These are phyloP conservation scores for Plectus sambesii DNA, from an alignment of 1,140 invertebrate genomes.

Conservation along the genomic window DNA sequence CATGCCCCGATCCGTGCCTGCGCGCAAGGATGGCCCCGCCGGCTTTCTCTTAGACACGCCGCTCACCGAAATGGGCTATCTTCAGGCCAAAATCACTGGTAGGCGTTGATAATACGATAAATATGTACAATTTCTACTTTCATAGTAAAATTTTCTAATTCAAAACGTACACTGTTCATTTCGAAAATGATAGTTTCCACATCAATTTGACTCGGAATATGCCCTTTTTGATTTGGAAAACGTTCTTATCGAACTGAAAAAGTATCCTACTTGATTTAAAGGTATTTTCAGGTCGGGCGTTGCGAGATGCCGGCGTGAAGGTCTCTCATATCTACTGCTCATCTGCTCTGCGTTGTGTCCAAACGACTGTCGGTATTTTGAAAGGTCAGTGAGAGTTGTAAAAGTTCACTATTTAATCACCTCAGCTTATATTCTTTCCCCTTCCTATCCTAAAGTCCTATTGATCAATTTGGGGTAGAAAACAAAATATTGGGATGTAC, in stretches of 20 bases:
- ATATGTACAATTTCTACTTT: slow-evolving; percentile 4
- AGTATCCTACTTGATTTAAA: too few species aligned
- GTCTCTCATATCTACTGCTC: slow-evolving; percentile 8
- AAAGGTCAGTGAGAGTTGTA: slow-evolving; percentile 6
- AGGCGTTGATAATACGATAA: not conserved
- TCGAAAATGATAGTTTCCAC: too few species aligned
- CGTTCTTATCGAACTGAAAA: too few species aligned
- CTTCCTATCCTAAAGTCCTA: not conserved
- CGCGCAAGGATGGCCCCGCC: slow-evolving; percentile 4
- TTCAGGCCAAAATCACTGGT: slow-evolving; percentile 16
- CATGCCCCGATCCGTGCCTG: slow-evolving; percentile 13
- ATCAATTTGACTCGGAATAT: too few species aligned
- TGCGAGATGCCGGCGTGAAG: slow-evolving; percentile 12
- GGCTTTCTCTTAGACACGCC: slow-evolving; percentile 12
- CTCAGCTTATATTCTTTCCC: not conserved
- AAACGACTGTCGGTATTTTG: slow-evolving; percentile 15
- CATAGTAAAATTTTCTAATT: too few species aligned
- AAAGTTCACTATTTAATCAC: not conserved
- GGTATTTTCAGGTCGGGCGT: slow-evolving; percentile 16
- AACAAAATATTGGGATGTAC: not conserved
- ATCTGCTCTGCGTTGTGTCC: slow-evolving; percentile 13
- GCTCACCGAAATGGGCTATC: slow-evolving; percentile 19
- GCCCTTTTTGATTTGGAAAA: too few species aligned
- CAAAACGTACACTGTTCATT: too few species aligned
- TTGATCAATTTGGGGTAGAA: not conserved